Percentiles rank a stretch among this genome's conserved stretches.
Conservation (phyloP, 2,113 vertebrate genomes). For the Verasper variegatus region DNA sequence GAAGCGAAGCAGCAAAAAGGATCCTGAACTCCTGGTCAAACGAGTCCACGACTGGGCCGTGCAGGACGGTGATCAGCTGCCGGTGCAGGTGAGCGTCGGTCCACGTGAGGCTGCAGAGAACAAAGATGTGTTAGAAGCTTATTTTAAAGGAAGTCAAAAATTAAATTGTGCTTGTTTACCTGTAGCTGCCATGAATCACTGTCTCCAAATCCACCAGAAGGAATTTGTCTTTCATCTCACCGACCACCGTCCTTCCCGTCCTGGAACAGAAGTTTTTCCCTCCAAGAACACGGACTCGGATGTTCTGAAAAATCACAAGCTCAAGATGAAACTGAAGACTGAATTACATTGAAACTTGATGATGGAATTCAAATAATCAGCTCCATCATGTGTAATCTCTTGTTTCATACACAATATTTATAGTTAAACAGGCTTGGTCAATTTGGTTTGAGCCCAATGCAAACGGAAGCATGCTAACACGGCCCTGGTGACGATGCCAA, state of each 20-base stretch:
- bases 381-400: not conserved
- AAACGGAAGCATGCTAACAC: no score
- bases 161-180: conserved; percentile 69
- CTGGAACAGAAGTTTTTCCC: conserved; percentile 87
- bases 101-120: conserved; percentile 81
- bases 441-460: no score
- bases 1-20: conserved; percentile 80
- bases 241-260: conserved; percentile 81
- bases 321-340: not conserved
- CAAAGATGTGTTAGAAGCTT: conserved; percentile 1
- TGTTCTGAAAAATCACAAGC: conserved; percentile 78
- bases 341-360: not conserved
- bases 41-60: conserved; percentile 68
- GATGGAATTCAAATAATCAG: not conserved
- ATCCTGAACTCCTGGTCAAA: conserved; percentile 84
- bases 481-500: no score
- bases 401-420: not conserved
- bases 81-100: conserved; percentile 82
- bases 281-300: conserved; percentile 81
- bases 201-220: conserved; percentile 86
- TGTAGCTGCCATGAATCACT: conserved; percentile 89
- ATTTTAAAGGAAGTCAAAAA: not conserved
- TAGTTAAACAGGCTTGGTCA: no score
- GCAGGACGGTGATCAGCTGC: conserved; percentile 81
- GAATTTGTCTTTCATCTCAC: conserved; percentile 87